phyloP scores from a whole-genome alignment of 1,140 invertebrate genomes.

The Drosophila setifemur region DNA sequence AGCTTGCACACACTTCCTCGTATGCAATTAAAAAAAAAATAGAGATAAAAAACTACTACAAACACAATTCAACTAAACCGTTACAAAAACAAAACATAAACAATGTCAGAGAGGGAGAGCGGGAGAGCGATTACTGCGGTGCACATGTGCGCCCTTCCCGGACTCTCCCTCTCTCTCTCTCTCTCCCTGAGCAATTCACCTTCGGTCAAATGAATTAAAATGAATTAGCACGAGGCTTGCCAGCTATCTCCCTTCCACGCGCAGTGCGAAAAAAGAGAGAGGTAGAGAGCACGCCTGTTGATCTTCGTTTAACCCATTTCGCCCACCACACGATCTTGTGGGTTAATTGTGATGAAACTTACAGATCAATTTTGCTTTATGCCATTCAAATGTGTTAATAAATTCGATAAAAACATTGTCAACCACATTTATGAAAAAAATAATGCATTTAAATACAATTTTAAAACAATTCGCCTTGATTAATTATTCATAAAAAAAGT shows the following conservation, averaged over 20 bases:
- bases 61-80: slow-evolving; percentile 45
- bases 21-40: slow-evolving; percentile 32
- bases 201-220: slow-evolving; percentile 65
- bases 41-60: slow-evolving; percentile 11
- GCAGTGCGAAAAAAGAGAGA: slow-evolving; percentile 1
- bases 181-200: slow-evolving; percentile 34
- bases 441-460: too few species aligned
- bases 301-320: neutral
- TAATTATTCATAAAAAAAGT: too few species aligned
- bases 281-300: neutral
- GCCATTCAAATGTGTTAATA: too few species aligned
- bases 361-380: neutral
- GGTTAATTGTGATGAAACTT: neutral
- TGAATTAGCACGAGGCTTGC: slow-evolving; percentile 65
- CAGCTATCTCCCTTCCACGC: neutral
- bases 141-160: slow-evolving; percentile 33
- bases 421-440: too few species aligned
- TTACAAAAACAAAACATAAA: slow-evolving; percentile 63
- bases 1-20: slow-evolving; percentile 60
- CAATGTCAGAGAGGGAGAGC: neutral
- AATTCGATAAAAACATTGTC: too few species aligned
- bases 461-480: too few species aligned
- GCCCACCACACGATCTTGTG: too few species aligned
- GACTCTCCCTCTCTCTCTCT: neutral
- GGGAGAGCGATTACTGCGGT: slow-evolving; percentile 15